Base-by-base conservation (phyloP, 2,113 vertebrate genomes). In the Lonchura striata region DNA sequence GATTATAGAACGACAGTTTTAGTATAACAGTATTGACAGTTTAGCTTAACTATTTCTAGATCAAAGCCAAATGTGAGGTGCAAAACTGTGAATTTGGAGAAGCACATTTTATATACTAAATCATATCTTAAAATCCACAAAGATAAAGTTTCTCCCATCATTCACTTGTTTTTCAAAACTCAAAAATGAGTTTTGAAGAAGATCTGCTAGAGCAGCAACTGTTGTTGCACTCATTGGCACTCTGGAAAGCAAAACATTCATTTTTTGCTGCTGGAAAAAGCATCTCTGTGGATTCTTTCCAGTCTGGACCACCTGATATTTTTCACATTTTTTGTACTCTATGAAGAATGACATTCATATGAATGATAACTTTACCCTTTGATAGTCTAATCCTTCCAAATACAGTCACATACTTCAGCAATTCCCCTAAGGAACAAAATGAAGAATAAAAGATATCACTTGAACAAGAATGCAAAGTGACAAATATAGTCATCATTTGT, bases 281-380 rank as follows among this genome's bases (percentile, higher is more conserved):
- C 17, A 63, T 35, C 31, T 82, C 35, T 80, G 21, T 6, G 8
- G 35, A 77, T 82, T 70, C 35, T 63, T 91, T 92, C 63, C 47
- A 50, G 53, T 86, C 50, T 52, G 52, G 47, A 35, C 22, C 50
- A 92, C 28, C 13, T 61, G 57, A 91, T 69, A 49, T n/a, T 60
- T 71, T 90, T 92, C 64, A 57, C 13, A 42, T 86, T 91, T 92
- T 83, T 53, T 70, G 63, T 66, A 70, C 18, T n/a, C 39, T 86
- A 23, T 77, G 42, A 95, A 82, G 54, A 94, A 88, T 83, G 44
- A 66, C 39, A 69, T 91, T 81, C 47, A 77, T 74, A 90, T 35
- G 54, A 94, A 85, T 56, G 35, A 82, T 83, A 91, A 90, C 79
- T 90, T 94, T 81, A 88, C 24, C 56, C n/a, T 93, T 86, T 91